A percentile compares a stretch with the other conserved stretches of the same genome.
Conservation (phyloP, 2,888 invertebrate genomes). For the Pterostichus madidus region DNA sequence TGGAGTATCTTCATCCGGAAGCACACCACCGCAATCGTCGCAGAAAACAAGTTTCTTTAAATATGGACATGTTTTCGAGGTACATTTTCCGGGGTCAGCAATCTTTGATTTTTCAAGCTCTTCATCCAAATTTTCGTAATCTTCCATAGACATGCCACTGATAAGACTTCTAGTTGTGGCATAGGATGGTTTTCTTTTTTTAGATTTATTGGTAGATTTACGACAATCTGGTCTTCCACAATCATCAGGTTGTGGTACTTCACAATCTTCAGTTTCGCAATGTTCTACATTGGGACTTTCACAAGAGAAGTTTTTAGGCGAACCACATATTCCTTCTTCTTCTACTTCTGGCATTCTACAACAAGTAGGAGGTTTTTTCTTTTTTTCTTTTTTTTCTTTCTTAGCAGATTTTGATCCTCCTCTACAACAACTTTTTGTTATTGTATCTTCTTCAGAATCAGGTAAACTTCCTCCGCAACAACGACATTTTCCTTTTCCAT, state of each 20-base stretch:
- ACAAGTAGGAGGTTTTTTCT: background rate
- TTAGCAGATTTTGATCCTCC: background rate
- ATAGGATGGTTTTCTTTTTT: background rate
- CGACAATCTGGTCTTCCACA: slow-evolving; percentile 18
- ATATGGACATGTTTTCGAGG: slow-evolving; percentile 47
- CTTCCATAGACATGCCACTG: background rate
- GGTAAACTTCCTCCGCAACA: too few relatives aligned
- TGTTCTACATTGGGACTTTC: background rate
- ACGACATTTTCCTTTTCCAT: background rate
- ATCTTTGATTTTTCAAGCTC: background rate
- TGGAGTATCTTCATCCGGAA: slow-evolving; percentile 12
- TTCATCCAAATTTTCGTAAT: background rate
- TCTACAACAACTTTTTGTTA: too few relatives aligned
- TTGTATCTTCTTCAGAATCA: too few relatives aligned
- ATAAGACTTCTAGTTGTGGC: background rate
- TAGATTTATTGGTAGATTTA: background rate
- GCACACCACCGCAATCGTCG: slow-evolving; percentile 61
- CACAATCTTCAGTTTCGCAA: slow-evolving; percentile 5
- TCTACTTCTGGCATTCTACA: background rate
- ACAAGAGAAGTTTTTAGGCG: background rate
- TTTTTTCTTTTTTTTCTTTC: background rate
- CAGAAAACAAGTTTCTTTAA: slow-evolving; percentile 50
- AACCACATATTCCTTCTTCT: slow-evolving; percentile 2
- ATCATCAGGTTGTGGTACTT: background rate
- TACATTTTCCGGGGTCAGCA: slow-evolving; percentile 4